Evolutionary conservation across 64 coral and sea anemone genomes (phyloP), one percentile per base, ranked within the genome.

Genomic region (Cladopsammia gracilis): DNA sequence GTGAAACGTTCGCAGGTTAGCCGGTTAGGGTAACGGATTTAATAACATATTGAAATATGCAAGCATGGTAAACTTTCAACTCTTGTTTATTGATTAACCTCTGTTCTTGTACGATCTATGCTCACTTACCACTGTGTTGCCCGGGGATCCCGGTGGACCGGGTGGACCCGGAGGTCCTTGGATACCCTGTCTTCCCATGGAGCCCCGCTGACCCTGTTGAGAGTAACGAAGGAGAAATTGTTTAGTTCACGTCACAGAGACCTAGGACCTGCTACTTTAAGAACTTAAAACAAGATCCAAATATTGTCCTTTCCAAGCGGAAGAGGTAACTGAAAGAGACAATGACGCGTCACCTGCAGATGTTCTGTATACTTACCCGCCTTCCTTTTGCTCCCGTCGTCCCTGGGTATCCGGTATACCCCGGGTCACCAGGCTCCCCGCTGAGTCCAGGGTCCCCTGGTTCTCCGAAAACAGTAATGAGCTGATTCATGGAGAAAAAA

Each of bases 101-200:
- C 52, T 54, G 6, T 54, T 54, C 52, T 0, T 54, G 52, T 54
- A n/a, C 52, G 52, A 54, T 54, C 6, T 54, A 54, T 54, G 52
- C 13, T 61, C 58, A 58, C 18, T 48, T 82, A 82, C 79, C 79
- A 82, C 58, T 11, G 79, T 64, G 58, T 19, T 82, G 4, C 26
- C 79, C 56, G 79, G 59, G 4, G 42, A 34, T 64, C 79, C 79
- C 0, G 79, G 79, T 4, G 14, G 26, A 1, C 79, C 79, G 0
- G 79, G 79, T 3, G 42, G 79, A 46, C 79, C 79, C 0, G 79
- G 58, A 6, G 79, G 79, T 43, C 79, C 79, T n/a, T 60, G 59
- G 14, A 82, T 47, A 13, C 79, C 79, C 15, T 60, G 25, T 4
- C 42, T 54, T 42, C 79, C 79, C 19, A 25, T 62, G 42, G 23